Percentiles rank a stretch among this genome's conserved stretches.
Evolutionary conservation across 2,113 vertebrate genomes (phyloP).

Genomic region (Triplophysa tibetana): DNA sequence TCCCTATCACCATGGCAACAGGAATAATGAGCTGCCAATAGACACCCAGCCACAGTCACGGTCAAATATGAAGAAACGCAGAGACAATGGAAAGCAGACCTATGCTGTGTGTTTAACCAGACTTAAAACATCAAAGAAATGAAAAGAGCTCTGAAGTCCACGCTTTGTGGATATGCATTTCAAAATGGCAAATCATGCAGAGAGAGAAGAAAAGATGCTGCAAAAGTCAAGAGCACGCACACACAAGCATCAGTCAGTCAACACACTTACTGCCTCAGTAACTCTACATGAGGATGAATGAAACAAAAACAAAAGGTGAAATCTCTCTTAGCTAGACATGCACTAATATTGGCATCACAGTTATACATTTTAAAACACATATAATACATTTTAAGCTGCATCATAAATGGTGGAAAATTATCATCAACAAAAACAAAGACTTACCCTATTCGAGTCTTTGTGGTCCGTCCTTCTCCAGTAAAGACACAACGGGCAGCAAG

Average conservation of each 20-base stretch:
- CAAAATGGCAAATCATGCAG: slow-evolving; percentile 28
- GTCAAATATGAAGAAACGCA: slow-evolving; percentile 64
- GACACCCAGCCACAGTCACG: slow-evolving; percentile 44
- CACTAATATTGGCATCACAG: not conserved
- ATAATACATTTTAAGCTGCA: not conserved
- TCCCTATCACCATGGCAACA: slow-evolving; percentile 81
- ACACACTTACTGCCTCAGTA: slow-evolving; percentile 36
- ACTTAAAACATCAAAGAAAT: slow-evolving; percentile 59
- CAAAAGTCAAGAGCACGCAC: slow-evolving; percentile 23
- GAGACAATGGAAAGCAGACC: slow-evolving; percentile 49
- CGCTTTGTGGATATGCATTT: slow-evolving; percentile 12
- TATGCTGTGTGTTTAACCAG: slow-evolving; percentile 50
- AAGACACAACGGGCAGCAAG: slow-evolving; percentile 93
- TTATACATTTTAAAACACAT: not conserved
- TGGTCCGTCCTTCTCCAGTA: slow-evolving; percentile 86
- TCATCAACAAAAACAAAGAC: slow-evolving; percentile 31
- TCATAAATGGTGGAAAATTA: slow-evolving; percentile 3
- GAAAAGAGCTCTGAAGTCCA: slow-evolving; percentile 32
- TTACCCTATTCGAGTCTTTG: slow-evolving; percentile 90
- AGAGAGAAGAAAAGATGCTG: not conserved
- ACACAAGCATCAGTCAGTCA: not conserved
- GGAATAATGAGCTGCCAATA: slow-evolving; percentile 60
- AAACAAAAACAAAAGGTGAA: not conserved
- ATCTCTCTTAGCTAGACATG: not conserved
- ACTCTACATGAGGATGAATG: not conserved